phyloP scores from a whole-genome alignment of 1,140 invertebrate species.

The Paramacrobiotus metropolitanus region DNA sequence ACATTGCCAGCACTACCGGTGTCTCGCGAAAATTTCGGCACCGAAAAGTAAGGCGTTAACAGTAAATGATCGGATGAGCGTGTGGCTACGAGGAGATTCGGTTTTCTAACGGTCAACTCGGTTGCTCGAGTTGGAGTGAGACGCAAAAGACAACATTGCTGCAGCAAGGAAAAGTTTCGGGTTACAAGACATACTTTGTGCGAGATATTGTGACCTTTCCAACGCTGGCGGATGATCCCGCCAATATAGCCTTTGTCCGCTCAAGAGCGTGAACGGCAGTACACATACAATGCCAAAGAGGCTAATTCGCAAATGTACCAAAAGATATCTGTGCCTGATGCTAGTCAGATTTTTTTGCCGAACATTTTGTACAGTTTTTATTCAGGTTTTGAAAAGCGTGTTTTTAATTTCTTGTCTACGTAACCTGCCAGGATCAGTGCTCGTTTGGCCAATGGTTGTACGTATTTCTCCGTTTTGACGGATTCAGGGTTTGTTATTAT shows the following conservation, averaged over 20 bases:
- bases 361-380: too few relatives aligned
- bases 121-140: conserved; percentile 41
- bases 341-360: too few relatives aligned
- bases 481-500: too few relatives aligned
- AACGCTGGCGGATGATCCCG: conserved; percentile 78
- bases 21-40: not conserved
- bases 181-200: conserved; percentile 66
- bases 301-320: too few relatives aligned
- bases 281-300: too few relatives aligned
- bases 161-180: conserved; percentile 55
- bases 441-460: too few relatives aligned
- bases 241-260: conserved; percentile 54
- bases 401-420: too few relatives aligned
- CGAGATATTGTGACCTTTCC: conserved; percentile 69
- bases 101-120: not conserved
- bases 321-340: too few relatives aligned
- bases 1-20: not conserved
- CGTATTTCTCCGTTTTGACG: too few relatives aligned
- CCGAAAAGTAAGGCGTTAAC: not conserved
- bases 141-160: conserved; percentile 72
- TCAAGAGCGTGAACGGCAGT: too few relatives aligned
- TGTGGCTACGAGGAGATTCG: not conserved
- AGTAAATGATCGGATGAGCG: not conserved
- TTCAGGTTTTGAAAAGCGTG: too few relatives aligned
- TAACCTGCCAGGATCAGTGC: too few relatives aligned